Base-by-base conservation (phyloP, 92 coral and sea anemone species). In the Siderastrea radians region DNA sequence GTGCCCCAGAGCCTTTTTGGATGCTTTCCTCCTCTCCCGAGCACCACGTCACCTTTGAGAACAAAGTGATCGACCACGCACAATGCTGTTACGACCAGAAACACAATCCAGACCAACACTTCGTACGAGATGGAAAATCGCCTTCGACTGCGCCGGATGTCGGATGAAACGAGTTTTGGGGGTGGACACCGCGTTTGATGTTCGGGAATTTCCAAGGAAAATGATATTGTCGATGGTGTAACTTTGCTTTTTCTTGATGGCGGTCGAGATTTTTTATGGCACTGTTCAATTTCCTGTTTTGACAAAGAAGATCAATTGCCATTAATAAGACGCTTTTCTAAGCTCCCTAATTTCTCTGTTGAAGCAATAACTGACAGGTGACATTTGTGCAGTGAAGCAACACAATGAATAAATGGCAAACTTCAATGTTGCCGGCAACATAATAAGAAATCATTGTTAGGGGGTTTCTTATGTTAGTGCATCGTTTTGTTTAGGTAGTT, bases 1-100 rank as follows among this genome's bases (percentile, higher is more conserved):
- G 93, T 86, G 69, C 93, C 93, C 87, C 93, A 73, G 43, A 90
- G 19, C 26, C 86, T 91, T n/a, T 47, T 50, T 2, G 93, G 93
- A 12, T 52, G 87, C n/a, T 90, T 90, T 19, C 93, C 91, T 52
- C 86, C 80, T 46, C 93, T 80, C 47, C 72, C 82, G 55, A 90
- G 82, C 46, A 90, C 78, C 50, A 67, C 83, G 73, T 90, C 93
- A 16, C 93, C 93, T 17, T 78, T 85, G 57, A 72, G 75, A 44
- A 90, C 70, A 15, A 78, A 90, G 75, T 78, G 93, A 54, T 90
- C 93, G 7, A 85, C 62, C 5, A 90, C 16, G 14, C 93, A 90
- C 70, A 90, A 66, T 1, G 61, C 52, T 43, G 93, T 90, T 64
- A 64, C 10, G 49, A 61, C 19, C 13, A 86, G 72, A 68, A 86